Conservation (phyloP, 2,113 vertebrate species). For the Bos javanicus region DNA sequence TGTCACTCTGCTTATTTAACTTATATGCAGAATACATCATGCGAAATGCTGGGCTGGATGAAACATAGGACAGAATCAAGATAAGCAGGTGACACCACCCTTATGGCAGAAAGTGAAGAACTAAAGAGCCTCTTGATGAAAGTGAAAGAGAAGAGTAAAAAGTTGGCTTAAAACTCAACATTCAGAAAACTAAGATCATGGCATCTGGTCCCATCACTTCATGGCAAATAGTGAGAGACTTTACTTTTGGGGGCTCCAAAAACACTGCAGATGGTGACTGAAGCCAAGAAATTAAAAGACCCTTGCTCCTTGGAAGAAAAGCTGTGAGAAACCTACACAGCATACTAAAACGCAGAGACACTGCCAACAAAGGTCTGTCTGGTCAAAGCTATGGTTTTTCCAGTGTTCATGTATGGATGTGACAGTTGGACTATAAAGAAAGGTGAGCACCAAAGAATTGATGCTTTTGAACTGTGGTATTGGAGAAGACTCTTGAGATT, state of each 20-base stretch:
- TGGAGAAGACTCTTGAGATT: not conserved
- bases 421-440: not conserved
- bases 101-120: not conserved
- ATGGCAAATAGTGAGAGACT: not conserved
- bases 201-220: not conserved
- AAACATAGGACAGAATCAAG: not conserved
- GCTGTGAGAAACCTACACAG: not conserved
- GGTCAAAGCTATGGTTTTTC: not conserved
- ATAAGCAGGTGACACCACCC: not conserved
- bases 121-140: not conserved
- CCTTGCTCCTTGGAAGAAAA: not conserved
- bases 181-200: not conserved
- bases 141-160: not conserved
- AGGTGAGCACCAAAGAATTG: not conserved
- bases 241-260: not conserved
- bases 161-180: not conserved
- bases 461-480: not conserved
- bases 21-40: not conserved
- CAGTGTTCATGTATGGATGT: not conserved
- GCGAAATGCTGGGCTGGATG: fast-evolving
- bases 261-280: not conserved
- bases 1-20: not conserved
- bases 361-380: not conserved
- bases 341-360: not conserved
- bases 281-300: not conserved